phyloP scores from a whole-genome alignment of 2,113 vertebrate species.

The Laterallus jamaicensis region DNA sequence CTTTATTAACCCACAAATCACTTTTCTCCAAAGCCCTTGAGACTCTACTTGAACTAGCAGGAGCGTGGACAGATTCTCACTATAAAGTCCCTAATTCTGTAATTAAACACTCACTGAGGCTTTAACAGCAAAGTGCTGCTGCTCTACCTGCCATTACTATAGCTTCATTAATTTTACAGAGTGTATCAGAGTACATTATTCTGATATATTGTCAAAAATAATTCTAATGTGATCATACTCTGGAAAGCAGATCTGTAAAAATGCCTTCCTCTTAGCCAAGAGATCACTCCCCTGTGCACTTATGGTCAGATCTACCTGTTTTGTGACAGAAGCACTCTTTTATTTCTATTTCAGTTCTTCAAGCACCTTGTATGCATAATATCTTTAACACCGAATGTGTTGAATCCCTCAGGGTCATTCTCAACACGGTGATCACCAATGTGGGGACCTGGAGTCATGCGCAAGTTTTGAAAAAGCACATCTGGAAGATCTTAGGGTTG shows the following conservation, averaged over 20 bases:
- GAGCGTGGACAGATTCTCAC: neutral
- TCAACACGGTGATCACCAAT: neutral
- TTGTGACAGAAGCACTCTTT: neutral
- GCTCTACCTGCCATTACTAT: neutral
- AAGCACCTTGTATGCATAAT: neutral
- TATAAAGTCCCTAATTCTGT: neutral
- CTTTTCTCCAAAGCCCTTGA: neutral
- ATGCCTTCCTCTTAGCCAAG: neutral
- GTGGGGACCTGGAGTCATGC: neutral
- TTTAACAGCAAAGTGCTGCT: neutral
- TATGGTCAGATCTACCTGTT: neutral
- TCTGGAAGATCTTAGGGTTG: neutral
- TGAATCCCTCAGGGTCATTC: neutral
- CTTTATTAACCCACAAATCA: neutral
- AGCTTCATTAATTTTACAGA: conserved; percentile 10
- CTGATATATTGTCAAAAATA: neutral
- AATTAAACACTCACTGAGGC: neutral
- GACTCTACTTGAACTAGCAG: neutral
- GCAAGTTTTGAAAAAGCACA: neutral
- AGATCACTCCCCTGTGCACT: neutral
- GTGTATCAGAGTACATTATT: neutral
- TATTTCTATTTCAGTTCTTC: neutral
- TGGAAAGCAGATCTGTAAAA: conserved; percentile 6
- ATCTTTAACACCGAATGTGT: neutral
- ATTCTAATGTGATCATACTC: neutral